These are phyloP conservation scores for Tachina lurida DNA, from an alignment of 2,888 invertebrate species.

Conservation along the genomic window DNA sequence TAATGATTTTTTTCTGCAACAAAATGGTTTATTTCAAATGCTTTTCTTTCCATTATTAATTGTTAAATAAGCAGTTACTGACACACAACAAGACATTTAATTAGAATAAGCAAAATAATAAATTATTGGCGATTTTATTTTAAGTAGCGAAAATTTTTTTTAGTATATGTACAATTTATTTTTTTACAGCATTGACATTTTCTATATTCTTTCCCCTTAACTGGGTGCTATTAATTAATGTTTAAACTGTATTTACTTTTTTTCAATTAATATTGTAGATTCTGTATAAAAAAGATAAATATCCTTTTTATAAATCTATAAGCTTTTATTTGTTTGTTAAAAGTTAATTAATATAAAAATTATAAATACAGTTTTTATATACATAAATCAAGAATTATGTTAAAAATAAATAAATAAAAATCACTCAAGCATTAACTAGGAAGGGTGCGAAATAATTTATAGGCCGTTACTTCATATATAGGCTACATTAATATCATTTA, in stretches of 20 bases:
- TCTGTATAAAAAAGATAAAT: no score
- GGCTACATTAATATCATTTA: no score
- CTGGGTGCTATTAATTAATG: not conserved
- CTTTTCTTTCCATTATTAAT: not conserved
- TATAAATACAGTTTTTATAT: not conserved
- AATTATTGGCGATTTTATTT: slow-evolving; percentile 36
- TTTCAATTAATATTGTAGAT: not conserved
- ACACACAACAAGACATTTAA: slow-evolving; percentile 6
- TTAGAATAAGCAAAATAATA: slow-evolving; percentile 41
- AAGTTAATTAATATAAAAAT: slow-evolving; percentile 44
- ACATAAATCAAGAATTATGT: no score
- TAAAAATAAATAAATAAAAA: no score
- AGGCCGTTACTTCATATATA: no score
- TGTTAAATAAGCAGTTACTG: not conserved
- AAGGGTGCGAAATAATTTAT: no score
- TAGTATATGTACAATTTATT: slow-evolving; percentile 3
- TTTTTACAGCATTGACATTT: not conserved
- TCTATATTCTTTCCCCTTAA: not conserved
- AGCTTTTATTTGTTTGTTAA: slow-evolving; percentile 34
- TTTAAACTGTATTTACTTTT: not conserved
- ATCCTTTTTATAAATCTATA: no score
- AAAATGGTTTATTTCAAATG: not conserved
- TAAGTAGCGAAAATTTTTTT: slow-evolving; percentile 37
- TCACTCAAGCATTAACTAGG: no score
- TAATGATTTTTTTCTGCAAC: not conserved